A percentile compares a stretch with the other conserved stretches of the same genome.
Conservation (phyloP, 2,113 vertebrate species). For the Phalacrocorax pelagicus region DNA sequence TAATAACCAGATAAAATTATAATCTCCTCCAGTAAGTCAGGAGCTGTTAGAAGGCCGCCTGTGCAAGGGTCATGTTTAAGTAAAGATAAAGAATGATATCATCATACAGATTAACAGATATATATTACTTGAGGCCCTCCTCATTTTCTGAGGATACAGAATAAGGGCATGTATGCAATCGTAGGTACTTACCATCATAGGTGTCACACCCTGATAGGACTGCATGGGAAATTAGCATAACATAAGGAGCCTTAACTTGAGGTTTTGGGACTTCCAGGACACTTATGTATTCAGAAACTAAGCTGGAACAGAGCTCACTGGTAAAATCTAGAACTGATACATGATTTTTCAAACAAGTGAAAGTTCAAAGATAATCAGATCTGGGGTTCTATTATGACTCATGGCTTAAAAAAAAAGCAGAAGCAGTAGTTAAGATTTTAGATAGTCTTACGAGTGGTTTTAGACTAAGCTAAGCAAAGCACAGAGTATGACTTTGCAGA, state of each 20-base stretch:
- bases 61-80: neutral
- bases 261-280: neutral
- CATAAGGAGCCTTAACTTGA: neutral
- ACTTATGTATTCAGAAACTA: neutral
- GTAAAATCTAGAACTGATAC: neutral
- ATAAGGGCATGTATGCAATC: rapidly evolving
- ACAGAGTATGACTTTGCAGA: neutral
- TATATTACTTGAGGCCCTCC: neutral
- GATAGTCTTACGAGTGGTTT: neutral
- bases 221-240: neutral
- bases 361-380: neutral
- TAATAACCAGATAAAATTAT: neutral
- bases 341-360: neutral
- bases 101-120: neutral
- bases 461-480: neutral
- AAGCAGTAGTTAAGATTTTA: neutral
- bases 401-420: neutral
- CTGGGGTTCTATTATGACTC: neutral
- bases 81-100: neutral
- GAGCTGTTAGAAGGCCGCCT: neutral
- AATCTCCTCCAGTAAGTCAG: neutral
- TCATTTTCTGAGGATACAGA: neutral
- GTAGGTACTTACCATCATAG: rapidly evolving
- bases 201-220: neutral
- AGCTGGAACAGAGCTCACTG: neutral